phyloP scores from a whole-genome alignment of 2,888 invertebrate species.

The Protodeltote pygarga region DNA sequence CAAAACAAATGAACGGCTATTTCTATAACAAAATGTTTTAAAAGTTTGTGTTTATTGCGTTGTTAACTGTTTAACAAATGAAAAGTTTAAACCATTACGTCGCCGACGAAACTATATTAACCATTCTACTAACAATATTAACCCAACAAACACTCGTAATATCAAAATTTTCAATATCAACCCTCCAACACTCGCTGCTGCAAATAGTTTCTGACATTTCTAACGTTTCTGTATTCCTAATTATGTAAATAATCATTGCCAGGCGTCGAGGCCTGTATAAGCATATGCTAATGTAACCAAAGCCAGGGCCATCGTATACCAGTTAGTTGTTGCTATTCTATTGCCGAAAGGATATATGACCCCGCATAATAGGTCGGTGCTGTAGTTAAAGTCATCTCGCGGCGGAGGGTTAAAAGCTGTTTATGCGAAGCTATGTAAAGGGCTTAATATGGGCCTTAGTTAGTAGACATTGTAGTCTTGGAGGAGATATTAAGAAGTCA shows the following conservation, averaged over 20 bases:
- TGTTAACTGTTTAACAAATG: too few species aligned
- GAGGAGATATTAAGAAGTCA: slow-evolving; percentile 32
- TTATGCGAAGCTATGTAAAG: slow-evolving; percentile 38
- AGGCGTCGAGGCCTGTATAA: slow-evolving; percentile 50
- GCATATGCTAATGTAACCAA: slow-evolving; percentile 65
- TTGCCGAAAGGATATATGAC: slow-evolving; percentile 47
- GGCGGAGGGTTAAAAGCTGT: slow-evolving; percentile 46
- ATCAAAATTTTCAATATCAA: slow-evolving; percentile 15
- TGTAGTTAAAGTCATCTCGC: slow-evolving; percentile 39
- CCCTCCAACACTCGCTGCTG: slow-evolving; percentile 22
- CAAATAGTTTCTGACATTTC: too few species aligned
- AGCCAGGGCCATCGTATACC: slow-evolving; percentile 46
- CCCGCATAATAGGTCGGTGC: slow-evolving; percentile 47
- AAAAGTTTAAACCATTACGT: too few species aligned
- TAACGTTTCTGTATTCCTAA: slow-evolving; percentile 50
- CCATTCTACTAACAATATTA: background rate
- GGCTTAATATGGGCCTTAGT: slow-evolving; percentile 38
- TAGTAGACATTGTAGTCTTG: slow-evolving; percentile 11
- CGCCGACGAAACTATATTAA: too few species aligned
- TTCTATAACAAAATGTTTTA: too few species aligned
- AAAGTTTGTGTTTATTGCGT: too few species aligned
- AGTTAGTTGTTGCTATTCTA: slow-evolving; percentile 44
- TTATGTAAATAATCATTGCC: slow-evolving; percentile 67
- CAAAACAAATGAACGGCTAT: too few species aligned
- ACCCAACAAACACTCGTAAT: background rate